Percentiles rank a stretch among this genome's conserved stretches.
Evolutionary conservation across 1,140 invertebrate species (phyloP).

Genomic region (Atta colombica): DNA sequence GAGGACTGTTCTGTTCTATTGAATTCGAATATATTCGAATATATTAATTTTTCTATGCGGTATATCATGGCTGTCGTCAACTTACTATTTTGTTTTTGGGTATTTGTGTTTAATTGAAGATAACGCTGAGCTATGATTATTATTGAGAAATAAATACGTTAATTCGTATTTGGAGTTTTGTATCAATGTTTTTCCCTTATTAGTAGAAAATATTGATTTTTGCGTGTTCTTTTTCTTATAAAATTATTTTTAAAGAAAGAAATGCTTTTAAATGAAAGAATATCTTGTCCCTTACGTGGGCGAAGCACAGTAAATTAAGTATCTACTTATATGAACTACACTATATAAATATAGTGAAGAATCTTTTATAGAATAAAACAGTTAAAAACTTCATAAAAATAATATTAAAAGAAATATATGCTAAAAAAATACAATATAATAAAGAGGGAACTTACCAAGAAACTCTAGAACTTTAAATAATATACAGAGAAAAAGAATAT

Average conservation of each 20-base stretch:
- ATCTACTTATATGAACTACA: neutral
- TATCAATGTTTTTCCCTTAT: neutral
- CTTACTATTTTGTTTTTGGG: neutral
- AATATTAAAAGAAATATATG: neutral
- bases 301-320: neutral
- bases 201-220: constrained; percentile 7
- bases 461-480: constrained; percentile 5
- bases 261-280: constrained; percentile 10
- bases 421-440: constrained; percentile 7
- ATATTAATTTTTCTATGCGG: constrained; percentile 6
- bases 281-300: neutral
- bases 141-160: constrained; percentile 22
- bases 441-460: neutral
- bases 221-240: neutral
- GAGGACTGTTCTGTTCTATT: neutral
- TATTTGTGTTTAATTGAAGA: constrained; percentile 11
- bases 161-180: neutral
- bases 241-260: neutral
- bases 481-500: neutral
- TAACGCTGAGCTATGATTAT: neutral
- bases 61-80: neutral
- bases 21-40: neutral
- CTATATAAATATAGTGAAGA: neutral
- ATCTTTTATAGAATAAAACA: neutral
- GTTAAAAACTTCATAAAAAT: neutral